Base-by-base conservation (phyloP, 2,797 vertebrate genomes). In the Oreochromis mossambicus region DNA sequence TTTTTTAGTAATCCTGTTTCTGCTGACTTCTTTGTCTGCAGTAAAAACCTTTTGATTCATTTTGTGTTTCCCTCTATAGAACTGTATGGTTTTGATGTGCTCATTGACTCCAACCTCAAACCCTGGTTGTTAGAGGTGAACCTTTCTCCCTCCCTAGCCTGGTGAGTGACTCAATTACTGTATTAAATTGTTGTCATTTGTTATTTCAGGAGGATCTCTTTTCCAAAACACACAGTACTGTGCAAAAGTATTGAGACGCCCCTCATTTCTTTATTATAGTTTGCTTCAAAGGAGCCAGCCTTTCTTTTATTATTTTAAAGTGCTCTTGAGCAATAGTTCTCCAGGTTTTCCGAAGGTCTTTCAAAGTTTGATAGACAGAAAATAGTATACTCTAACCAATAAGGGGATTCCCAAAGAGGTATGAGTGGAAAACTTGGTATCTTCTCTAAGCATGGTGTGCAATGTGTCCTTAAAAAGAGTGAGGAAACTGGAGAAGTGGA, bases 91-190 rank as follows among this genome's bases (percentile, higher is more conserved):
- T 99, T 99, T 95, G 98, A 99, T 83, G 98, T 99, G 86, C 97
- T 99, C 87, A 98, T 99, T 66, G 98, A 99, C 96, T 96, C 97
- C 80, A 97, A 97, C 90, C 97, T 99, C 90, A 99, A 99, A 94
- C 98, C 99, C 29, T 99, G 98, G 98, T 95, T 99, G 83, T 93
- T 99, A 92, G 99, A 99, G 95, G 98, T 99, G 87, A 99, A 99
- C 93, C 96, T 99, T 13, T 99, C 98, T 61, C 98, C 99, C 80
- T 99, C 98, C 26, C 79, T 99, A 90, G 98, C 98, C 78, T 99
- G 99, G 98, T 99, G 96, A 97, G 98, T 95, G 91, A 95, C 88
- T 80, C 61, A 48, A 38, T 78, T 29, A n/a, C 26, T 32, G 70
- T 6, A 24, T 82, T 78, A 66, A 5, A 85, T 55, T 70, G 14